Evolutionary conservation across 2,113 vertebrate genomes (phyloP).

Genomic region (Pterocles gutturalis): DNA sequence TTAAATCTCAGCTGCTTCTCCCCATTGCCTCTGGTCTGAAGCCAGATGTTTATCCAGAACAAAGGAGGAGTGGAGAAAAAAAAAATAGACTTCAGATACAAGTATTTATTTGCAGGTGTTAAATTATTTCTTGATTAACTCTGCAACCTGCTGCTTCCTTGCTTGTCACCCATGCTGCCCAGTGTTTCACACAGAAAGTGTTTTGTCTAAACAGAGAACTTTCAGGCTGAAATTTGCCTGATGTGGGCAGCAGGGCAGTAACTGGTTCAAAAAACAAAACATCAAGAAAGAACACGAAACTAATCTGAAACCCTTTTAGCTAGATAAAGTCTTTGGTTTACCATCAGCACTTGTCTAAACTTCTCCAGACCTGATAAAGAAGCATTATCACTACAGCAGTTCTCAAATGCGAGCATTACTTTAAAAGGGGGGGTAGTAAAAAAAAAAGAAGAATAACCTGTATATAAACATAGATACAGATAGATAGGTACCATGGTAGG

Average conservation of each 20-base stretch:
- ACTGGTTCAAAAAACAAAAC: conserved; percentile 17
- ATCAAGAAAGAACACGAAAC: neutral
- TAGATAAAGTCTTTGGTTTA: conserved; percentile 5
- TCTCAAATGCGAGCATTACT: neutral
- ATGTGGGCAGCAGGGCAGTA: conserved; percentile 19
- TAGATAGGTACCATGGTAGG: neutral
- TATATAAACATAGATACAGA: conserved; percentile 7
- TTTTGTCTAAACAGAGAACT: neutral
- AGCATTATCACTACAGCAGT: neutral
- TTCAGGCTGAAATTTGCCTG: neutral
- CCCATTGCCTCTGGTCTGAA: neutral
- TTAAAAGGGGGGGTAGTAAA: neutral
- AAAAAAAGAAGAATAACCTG: neutral
- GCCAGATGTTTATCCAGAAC: neutral
- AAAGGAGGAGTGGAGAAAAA: neutral
- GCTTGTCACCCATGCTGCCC: neutral
- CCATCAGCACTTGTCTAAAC: neutral
- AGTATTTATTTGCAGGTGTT: conserved; percentile 42
- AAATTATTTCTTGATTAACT: conserved; percentile 58
- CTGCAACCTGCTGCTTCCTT: conserved; percentile 42
- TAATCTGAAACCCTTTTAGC: conserved; percentile 27
- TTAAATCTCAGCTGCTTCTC: neutral
- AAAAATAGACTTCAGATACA: neutral
- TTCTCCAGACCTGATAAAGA: conserved; percentile 19
- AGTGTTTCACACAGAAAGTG: neutral